Evolutionary conservation across 2,113 vertebrate species (phyloP), one percentile per base, ranked within the genome.

Genomic region (Heterotis niloticus): DNA sequence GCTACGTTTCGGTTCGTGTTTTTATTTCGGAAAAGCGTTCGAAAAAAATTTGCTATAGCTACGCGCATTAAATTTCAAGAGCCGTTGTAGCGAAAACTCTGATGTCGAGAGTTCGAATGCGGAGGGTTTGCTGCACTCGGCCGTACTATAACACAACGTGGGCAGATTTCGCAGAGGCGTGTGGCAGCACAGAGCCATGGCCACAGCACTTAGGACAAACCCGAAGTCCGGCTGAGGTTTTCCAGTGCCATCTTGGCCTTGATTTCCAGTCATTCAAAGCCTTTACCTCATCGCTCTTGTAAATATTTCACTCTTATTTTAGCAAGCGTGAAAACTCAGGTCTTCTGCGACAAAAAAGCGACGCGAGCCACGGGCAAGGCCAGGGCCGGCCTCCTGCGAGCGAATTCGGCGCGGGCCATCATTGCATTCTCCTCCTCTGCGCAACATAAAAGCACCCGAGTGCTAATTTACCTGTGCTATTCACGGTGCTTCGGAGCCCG

Each of bases 281-380:
- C 90, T 2, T 7, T 91, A 89, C 88, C 90, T 94, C 94, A 93
- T 94, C 92, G 88, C 91, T 92, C 92, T 93, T 92, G 93, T 96
- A 94, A 97, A 97, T 96, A 95, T 96, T 95, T 96, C 93, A 96
- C 94, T 91, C 89, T 87, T 90, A n/a, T n/a, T n/a, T n/a, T 89
- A 87, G 94, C 94, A 94, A 95, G 91, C 93, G 91, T 91, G 93
- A 93, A 92, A 91, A 91, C 91, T 92, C 90, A 89, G 91, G 89
- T 92, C 93, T 94, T 93, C 87, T 90, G 92, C 88, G 87, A 83
- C 82, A 86, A 84, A 82, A 78, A 76, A 90, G 90, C 5, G 44
- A 73, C 44, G 56, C 57, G 12, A n/a, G 57, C 57, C 57, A 59
- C 57, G 12, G 9, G 81, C 84, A 91, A 88, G 85, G 87, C 86